Conservation (phyloP, 1,140 invertebrate genomes). For the Brachionus calyciflorus region DNA sequence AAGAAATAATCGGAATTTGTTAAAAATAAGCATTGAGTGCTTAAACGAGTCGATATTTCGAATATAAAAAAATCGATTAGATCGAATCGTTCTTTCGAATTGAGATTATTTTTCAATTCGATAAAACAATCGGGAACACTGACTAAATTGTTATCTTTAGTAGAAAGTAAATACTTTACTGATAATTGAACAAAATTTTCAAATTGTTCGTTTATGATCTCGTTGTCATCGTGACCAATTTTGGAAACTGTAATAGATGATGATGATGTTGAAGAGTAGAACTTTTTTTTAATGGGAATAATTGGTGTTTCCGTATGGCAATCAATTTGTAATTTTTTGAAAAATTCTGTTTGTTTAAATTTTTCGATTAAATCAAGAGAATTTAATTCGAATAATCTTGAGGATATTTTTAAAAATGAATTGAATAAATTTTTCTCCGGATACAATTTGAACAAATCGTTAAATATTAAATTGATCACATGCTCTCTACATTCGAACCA, state of each 20-base stretch:
- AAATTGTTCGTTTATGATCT: neutral
- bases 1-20: constrained; percentile 20
- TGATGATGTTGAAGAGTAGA: neutral
- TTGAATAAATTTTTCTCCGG: constrained; percentile 23
- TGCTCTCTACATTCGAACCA: neutral
- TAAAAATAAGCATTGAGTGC: constrained; percentile 1
- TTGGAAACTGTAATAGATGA: constrained; percentile 21
- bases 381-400: neutral
- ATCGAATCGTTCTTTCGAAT: neutral
- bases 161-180: constrained; percentile 4
- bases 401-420: constrained; percentile 1
- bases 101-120: neutral
- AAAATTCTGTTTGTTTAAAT: neutral
- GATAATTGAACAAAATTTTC: constrained; percentile 15
- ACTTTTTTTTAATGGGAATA: neutral
- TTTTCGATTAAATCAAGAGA: neutral
- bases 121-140: neutral
- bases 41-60: neutral
- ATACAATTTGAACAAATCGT: neutral
- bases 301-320: neutral
- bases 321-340: constrained; percentile 1
- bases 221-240: neutral
- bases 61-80: constrained; percentile 8
- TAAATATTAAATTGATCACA: constrained; percentile 4
- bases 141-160: constrained; percentile 7